These are phyloP conservation scores for Paramisgurnus dabryanus DNA, from an alignment of 2,113 vertebrate species.

Conservation along the genomic window DNA sequence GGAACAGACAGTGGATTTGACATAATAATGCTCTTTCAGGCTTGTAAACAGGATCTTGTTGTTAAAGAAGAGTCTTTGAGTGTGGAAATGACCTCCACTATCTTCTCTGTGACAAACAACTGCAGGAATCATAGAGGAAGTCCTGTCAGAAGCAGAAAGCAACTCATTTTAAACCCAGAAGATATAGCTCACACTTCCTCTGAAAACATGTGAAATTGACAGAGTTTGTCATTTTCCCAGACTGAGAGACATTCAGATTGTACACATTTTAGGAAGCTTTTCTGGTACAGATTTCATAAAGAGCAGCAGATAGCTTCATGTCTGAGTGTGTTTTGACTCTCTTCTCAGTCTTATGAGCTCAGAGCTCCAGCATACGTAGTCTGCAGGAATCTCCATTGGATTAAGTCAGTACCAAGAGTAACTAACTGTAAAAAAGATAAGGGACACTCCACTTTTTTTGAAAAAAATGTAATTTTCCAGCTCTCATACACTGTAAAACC, in stretches of 20 bases:
- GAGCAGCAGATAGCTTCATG: background rate
- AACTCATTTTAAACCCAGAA: slow-evolving; percentile 36
- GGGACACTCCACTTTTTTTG: too few species aligned
- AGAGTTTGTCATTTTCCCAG: background rate
- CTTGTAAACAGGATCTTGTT: slow-evolving; percentile 68
- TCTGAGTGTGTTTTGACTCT: slow-evolving; percentile 19
- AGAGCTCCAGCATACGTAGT: background rate
- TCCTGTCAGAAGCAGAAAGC: slow-evolving; percentile 51
- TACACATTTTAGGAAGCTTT: background rate
- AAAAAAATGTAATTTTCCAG: too few species aligned
- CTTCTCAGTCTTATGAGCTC: slow-evolving; percentile 16
- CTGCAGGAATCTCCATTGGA: slow-evolving; percentile 45
- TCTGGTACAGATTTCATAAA: background rate
- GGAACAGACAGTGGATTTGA: slow-evolving; percentile 50
- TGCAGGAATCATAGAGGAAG: slow-evolving; percentile 60
- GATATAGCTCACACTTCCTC: background rate
- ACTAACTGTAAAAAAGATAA: background rate
- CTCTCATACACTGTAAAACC: too few species aligned
- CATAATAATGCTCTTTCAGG: slow-evolving; percentile 53
- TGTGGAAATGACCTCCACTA: slow-evolving; percentile 30
- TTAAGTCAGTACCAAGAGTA: slow-evolving; percentile 46
- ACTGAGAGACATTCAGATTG: too few species aligned
- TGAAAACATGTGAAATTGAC: background rate
- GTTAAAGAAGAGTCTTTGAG: slow-evolving; percentile 45
- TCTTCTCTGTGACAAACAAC: slow-evolving; percentile 30